These are phyloP conservation scores for Heliconius hortense DNA, from an alignment of 2,888 invertebrate species.

Conservation along the genomic window DNA sequence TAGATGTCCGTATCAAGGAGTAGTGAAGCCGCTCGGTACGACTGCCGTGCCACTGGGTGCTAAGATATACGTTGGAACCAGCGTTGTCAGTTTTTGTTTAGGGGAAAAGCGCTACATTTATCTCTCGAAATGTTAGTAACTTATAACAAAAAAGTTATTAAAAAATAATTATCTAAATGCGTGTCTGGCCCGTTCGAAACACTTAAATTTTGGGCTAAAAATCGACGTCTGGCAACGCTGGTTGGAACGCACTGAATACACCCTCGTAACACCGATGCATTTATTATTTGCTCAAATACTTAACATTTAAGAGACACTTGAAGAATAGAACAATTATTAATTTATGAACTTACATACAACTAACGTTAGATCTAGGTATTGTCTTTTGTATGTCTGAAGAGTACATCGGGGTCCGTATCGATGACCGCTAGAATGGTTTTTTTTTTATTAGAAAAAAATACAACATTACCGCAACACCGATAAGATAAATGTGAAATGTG, in stretches of 20 bases:
- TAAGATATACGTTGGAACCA: constrained; percentile 52
- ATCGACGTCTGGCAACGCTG: too few relatives aligned
- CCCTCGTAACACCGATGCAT: constrained; percentile 67
- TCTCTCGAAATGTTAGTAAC: too few relatives aligned
- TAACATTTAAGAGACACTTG: constrained; percentile 77
- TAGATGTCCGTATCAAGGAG: constrained; percentile 26
- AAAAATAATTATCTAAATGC: too few relatives aligned
- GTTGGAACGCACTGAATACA: constrained; percentile 61
- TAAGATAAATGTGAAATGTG: constrained; percentile 57
- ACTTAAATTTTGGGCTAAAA: too few relatives aligned
- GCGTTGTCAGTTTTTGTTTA: too few relatives aligned
- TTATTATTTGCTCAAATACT: constrained; percentile 73
- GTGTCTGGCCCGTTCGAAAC: too few relatives aligned
- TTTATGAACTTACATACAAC: constrained; percentile 77
- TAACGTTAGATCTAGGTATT: constrained; percentile 83
- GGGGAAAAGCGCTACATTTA: too few relatives aligned
- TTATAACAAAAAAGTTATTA: too few relatives aligned
- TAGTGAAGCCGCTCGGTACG: background rate
- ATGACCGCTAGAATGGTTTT: constrained; percentile 52
- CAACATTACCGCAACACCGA: constrained; percentile 69
- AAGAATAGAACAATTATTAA: constrained; percentile 78
- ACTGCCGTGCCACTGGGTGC: background rate
- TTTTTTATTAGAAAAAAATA: constrained; percentile 49
- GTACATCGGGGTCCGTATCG: constrained; percentile 67
- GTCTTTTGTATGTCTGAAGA: constrained; percentile 81